Percentiles rank a stretch among this genome's conserved stretches.
phyloP scores from a whole-genome alignment of 1,140 invertebrate genomes.

The Calephelis nemesis region DNA sequence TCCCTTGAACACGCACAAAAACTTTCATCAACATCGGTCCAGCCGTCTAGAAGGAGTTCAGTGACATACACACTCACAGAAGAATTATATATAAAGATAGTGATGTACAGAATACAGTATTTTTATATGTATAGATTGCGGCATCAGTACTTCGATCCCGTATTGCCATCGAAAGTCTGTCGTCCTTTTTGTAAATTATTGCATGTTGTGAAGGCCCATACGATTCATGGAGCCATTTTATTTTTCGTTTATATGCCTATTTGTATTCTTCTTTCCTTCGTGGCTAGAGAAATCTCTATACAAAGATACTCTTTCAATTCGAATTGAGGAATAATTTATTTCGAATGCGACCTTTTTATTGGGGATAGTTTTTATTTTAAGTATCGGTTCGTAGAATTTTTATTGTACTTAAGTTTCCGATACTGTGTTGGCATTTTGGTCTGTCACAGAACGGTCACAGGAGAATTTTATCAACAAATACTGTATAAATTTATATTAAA shows the following conservation, averaged over 20 bases:
- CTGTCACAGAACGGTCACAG: too few relatives aligned
- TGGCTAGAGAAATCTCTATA: slow-evolving; percentile 67
- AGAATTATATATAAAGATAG: too few relatives aligned
- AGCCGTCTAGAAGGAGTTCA: too few relatives aligned
- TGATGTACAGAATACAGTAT: neutral
- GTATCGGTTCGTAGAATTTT: neutral
- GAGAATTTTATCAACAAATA: too few relatives aligned
- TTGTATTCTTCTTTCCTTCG: slow-evolving; percentile 66
- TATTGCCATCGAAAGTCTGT: slow-evolving; percentile 7
- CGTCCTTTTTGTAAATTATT: slow-evolving; percentile 31
- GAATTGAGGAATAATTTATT: slow-evolving; percentile 44
- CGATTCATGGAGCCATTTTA: slow-evolving; percentile 66
- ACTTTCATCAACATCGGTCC: too few relatives aligned
- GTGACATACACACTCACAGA: too few relatives aligned
- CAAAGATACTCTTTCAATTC: slow-evolving; percentile 69
- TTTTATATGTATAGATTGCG: neutral
- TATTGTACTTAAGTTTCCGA: neutral
- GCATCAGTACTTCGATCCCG: neutral
- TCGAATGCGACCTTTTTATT: slow-evolving; percentile 15
- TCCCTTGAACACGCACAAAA: too few relatives aligned
- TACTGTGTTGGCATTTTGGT: neutral
- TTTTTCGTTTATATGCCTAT: slow-evolving; percentile 72
- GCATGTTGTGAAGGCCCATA: slow-evolving; percentile 45
- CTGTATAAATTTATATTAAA: too few relatives aligned
- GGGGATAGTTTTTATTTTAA: neutral